Base-by-base conservation (phyloP, 1,140 invertebrate genomes). In the Rhizoglyphus robini region DNA sequence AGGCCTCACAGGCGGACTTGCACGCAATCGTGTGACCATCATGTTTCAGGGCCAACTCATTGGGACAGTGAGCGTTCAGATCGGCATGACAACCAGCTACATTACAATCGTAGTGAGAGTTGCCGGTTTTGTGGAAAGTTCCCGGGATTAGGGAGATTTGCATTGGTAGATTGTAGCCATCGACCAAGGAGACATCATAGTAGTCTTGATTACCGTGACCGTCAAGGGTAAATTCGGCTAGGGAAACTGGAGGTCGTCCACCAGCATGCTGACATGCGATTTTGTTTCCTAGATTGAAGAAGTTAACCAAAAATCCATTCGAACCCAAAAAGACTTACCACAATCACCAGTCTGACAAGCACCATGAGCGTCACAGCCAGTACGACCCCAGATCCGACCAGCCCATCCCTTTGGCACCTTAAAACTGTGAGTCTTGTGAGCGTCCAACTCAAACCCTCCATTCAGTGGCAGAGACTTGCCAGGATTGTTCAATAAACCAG, bases 261-360 rank as follows among this genome's bases (percentile, higher is more conserved):
- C n/a, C n/a, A n/a, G n/a, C n/a, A n/a, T n/a, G n/a, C n/a, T n/a
- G n/a, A n/a, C n/a, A n/a, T n/a, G n/a, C 61, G 18, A 58, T 36
- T 58, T 38, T 18, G 54, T 36, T 36, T 18, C 54, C 54, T 58
- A 20, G 18, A 58, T 13, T 15, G 41, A 46, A 38, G 18, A 58
- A 36, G 18, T 46, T 46, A 46, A 15, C 23, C 15, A 15, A 46
- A 46, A 46, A 23, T 23, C 23, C 41, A 46, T 15, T 46, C 41
- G 41, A 15, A 15, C 23, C 41, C 41, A 15, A 15, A 15, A 15
- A n/a, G n/a, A 46, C 8, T 66, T 59, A 8, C 71, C 72, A 65
- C 77, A 78, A 65, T 77, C 74, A 4, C 76, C 76, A 29, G 76
- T 77, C 51, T 72, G 65, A 67, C 77, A 77, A 54, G 63, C 48